Evolutionary conservation across 1,140 invertebrate genomes (phyloP).

Genomic region (Atta texana): DNA sequence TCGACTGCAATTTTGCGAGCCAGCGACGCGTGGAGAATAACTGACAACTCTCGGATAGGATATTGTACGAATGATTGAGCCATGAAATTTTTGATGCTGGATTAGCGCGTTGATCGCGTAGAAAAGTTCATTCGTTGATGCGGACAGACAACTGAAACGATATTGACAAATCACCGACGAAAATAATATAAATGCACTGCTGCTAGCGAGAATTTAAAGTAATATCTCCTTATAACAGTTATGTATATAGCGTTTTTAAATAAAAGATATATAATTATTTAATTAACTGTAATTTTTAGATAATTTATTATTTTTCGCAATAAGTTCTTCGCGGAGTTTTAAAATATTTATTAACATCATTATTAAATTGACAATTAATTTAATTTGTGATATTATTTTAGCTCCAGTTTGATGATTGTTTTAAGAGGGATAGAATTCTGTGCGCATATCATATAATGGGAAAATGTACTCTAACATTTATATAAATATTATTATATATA

Average conservation of each 20-base stretch:
- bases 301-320: neutral
- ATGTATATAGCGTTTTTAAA: neutral
- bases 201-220: neutral
- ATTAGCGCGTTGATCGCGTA: constrained; percentile 22
- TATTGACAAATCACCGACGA: neutral
- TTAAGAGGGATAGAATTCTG: too few species aligned
- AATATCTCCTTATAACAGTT: neutral
- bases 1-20: constrained; percentile 59
- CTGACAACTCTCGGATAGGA: constrained; percentile 18
- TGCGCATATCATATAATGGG: too few species aligned
- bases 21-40: constrained; percentile 37
- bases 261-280: neutral
- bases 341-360: too few species aligned
- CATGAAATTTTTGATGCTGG: constrained; percentile 44
- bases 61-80: constrained; percentile 33
- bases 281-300: neutral
- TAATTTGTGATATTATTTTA: too few species aligned
- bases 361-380: too few species aligned
- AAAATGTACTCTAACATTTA: too few species aligned
- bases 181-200: neutral
- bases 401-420: too few species aligned
- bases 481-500: too few species aligned
- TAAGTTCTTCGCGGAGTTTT: too few species aligned
- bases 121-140: constrained; percentile 17
- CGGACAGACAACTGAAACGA: neutral